Evolutionary conservation across 2,797 vertebrate species (phyloP).

Genomic region (Lagorchestes hirsutus): DNA sequence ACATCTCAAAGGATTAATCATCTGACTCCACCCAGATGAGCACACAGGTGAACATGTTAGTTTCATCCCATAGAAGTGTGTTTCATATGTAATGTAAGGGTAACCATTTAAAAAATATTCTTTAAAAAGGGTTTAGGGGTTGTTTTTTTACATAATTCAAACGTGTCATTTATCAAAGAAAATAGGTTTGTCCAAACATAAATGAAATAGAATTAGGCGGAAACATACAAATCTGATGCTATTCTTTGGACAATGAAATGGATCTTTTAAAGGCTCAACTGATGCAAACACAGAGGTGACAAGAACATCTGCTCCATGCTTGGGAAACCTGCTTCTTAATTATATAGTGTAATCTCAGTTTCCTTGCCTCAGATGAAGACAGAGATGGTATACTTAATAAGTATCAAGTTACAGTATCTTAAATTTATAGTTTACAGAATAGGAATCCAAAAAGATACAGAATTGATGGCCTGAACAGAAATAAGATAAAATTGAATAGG

Average conservation of each 20-base stretch:
- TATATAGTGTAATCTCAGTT: background rate
- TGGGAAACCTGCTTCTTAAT: conserved; percentile 12
- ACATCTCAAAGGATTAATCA: conserved; percentile 17
- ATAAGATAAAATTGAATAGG: background rate
- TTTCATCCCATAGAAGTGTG: conserved; percentile 36
- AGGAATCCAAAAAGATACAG: background rate
- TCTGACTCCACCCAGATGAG: conserved; percentile 30
- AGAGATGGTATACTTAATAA: background rate
- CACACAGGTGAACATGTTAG: conserved; percentile 38
- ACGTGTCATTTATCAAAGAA: background rate
- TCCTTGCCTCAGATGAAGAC: background rate
- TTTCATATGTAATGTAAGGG: conserved; percentile 53
- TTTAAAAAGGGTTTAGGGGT: background rate
- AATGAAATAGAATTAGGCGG: background rate
- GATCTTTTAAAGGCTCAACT: background rate
- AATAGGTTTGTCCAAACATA: background rate
- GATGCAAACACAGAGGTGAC: background rate
- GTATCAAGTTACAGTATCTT: background rate
- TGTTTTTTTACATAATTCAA: conserved; percentile 41
- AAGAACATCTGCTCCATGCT: conserved; percentile 5
- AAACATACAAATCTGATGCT: background rate
- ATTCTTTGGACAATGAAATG: background rate
- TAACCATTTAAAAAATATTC: background rate
- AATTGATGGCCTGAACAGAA: background rate
- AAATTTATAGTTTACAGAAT: background rate